Percentiles rank a stretch among this genome's conserved stretches.
Conservation (phyloP, 2,113 vertebrate species). For the Corythornis cristatus region DNA sequence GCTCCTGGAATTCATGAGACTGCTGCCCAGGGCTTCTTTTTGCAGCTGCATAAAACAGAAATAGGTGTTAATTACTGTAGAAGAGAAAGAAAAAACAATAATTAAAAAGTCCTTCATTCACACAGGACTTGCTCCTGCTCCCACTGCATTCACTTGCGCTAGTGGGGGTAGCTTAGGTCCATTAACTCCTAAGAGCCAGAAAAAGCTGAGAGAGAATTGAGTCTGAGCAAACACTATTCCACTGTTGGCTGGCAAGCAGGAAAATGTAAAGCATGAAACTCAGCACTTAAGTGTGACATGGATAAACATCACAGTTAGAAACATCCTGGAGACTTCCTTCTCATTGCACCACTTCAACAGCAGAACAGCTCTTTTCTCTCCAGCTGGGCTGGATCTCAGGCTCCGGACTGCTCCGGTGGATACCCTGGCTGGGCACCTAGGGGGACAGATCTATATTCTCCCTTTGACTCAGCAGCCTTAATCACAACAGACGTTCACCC, state of each 20-base stretch:
- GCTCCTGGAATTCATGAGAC: conserved; percentile 78
- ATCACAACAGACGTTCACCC: background rate
- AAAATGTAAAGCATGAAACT: background rate
- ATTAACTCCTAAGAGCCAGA: background rate
- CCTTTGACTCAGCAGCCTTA: background rate
- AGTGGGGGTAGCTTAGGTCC: background rate
- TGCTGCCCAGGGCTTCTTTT: conserved; percentile 77
- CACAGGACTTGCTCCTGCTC: background rate
- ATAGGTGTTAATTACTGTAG: background rate
- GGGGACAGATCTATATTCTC: background rate
- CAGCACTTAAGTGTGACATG: background rate
- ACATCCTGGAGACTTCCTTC: background rate
- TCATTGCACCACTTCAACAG: background rate
- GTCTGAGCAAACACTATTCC: background rate
- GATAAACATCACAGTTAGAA: background rate
- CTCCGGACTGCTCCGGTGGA: too few relatives aligned
- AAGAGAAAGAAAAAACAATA: background rate
- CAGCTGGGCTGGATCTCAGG: background rate
- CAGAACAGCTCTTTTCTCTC: background rate
- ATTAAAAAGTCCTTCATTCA: background rate
- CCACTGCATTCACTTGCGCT: background rate
- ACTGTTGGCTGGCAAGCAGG: background rate
- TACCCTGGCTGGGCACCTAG: background rate
- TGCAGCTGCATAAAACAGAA: conserved; percentile 68
- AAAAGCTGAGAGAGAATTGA: background rate